Conservation (phyloP, 2,797 vertebrate species). For the Epinephelus coioides region DNA sequence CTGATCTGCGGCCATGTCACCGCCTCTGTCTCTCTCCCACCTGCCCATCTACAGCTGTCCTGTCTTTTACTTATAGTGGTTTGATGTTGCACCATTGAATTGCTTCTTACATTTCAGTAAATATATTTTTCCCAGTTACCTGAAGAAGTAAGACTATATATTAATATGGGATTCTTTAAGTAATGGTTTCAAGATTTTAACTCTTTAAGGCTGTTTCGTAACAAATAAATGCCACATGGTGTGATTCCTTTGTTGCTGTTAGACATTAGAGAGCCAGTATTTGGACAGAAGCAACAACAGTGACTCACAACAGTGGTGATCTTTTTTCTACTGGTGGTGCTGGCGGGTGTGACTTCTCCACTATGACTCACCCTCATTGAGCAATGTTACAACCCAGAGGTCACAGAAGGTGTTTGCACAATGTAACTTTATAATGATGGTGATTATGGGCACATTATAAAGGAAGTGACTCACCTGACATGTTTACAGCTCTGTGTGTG, state of each 20-base stretch:
- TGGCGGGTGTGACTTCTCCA: conserved; percentile 4
- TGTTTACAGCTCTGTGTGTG: conserved; percentile 36
- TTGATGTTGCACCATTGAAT: too few species aligned
- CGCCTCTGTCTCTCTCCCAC: too few species aligned
- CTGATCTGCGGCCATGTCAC: too few species aligned
- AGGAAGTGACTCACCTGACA: conserved; percentile 66
- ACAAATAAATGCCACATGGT: neutral
- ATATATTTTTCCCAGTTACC: too few species aligned
- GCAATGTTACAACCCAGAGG: conserved; percentile 29
- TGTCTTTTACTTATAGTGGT: too few species aligned
- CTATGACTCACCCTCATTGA: conserved; percentile 49
- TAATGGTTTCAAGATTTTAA: neutral
- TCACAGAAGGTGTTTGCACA: conserved; percentile 48
- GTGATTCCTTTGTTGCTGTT: neutral
- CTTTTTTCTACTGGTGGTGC: neutral
- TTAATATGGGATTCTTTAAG: too few species aligned
- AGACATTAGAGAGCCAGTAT: neutral
- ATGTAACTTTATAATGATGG: conserved; percentile 41
- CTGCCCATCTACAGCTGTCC: too few species aligned
- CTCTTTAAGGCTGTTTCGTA: neutral
- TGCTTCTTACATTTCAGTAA: too few species aligned
- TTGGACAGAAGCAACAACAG: neutral
- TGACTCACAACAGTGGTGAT: neutral
- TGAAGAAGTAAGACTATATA: too few species aligned
- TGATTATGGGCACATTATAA: conserved; percentile 20